Conservation (phyloP, 35 echinoderm and acorn worm species). For the Apostichopus japonicus region DNA sequence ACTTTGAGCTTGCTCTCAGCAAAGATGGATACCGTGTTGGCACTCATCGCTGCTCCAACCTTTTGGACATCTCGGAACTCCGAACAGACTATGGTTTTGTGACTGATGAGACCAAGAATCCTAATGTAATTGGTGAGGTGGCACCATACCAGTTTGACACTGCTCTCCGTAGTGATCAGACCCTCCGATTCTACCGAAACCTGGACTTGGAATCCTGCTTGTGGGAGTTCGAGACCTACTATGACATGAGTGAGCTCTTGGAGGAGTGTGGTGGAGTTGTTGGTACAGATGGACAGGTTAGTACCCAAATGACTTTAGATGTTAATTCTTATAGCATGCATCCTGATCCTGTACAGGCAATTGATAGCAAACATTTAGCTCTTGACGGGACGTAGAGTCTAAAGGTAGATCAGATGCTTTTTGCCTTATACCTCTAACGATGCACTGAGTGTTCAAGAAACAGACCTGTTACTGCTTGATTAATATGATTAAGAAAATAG, state of each 20-base stretch:
- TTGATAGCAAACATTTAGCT: no score
- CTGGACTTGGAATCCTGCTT: conserved; percentile 95
- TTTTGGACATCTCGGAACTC: conserved; percentile 89
- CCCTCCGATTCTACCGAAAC: conserved; percentile 97
- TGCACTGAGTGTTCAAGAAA: no score
- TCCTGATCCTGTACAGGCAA: no score
- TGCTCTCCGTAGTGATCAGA: conserved; percentile 69
- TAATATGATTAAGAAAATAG: no score
- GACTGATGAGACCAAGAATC: conserved; percentile 93
- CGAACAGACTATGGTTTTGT: conserved; percentile 93
- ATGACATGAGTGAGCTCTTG: conserved; percentile 96
- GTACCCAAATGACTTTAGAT: neutral
- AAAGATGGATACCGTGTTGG: conserved; percentile 94
- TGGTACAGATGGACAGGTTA: conserved; percentile 98
- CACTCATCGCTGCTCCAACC: conserved; percentile 95
- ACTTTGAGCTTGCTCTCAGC: conserved; percentile 99
- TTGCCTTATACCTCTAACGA: no score
- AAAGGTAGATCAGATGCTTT: no score
- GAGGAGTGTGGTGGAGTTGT: conserved; percentile 89
- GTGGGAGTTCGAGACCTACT: conserved; percentile 97
- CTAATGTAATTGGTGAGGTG: conserved; percentile 90
- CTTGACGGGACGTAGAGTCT: no score
- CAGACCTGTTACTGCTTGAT: no score
- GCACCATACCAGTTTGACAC: conserved; percentile 88
- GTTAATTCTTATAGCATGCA: no score